phyloP scores from a whole-genome alignment of 2,797 vertebrate genomes.

The Phalloptychus januarius region DNA sequence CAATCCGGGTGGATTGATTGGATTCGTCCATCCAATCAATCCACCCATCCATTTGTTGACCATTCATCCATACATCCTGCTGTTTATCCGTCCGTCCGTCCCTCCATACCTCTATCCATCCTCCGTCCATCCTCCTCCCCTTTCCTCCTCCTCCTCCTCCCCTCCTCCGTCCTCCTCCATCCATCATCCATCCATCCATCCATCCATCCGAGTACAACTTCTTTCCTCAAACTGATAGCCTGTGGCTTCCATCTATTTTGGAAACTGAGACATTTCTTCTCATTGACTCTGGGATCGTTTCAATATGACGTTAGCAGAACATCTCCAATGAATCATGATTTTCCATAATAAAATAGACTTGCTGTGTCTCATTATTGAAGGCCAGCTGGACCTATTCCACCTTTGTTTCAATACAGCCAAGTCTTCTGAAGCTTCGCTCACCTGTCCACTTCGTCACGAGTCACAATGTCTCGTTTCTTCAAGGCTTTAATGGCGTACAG shows the following conservation, averaged over 20 bases:
- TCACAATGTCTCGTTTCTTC: constrained; percentile 92
- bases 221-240: too few species aligned
- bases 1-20: too few species aligned
- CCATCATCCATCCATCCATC: background rate
- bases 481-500: constrained; percentile 91
- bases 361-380: too few species aligned
- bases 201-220: background rate
- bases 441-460: constrained; percentile 91
- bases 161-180: background rate
- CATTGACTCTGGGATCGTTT: too few species aligned
- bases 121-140: background rate
- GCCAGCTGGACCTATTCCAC: background rate
- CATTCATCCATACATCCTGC: background rate
- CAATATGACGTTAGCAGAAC: too few species aligned
- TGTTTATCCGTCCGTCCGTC: too few species aligned
- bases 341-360: too few species aligned
- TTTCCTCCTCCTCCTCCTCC: too few species aligned
- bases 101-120: background rate
- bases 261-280: too few species aligned
- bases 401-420: background rate
- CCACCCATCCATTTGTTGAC: too few species aligned
- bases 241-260: too few species aligned
- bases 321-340: too few species aligned
- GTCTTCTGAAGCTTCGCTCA: constrained; percentile 18
- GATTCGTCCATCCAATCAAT: background rate